Evolutionary conservation across 2,113 vertebrate species (phyloP), one percentile per base, ranked within the genome.

Genomic region (Panurus biarmicus): DNA sequence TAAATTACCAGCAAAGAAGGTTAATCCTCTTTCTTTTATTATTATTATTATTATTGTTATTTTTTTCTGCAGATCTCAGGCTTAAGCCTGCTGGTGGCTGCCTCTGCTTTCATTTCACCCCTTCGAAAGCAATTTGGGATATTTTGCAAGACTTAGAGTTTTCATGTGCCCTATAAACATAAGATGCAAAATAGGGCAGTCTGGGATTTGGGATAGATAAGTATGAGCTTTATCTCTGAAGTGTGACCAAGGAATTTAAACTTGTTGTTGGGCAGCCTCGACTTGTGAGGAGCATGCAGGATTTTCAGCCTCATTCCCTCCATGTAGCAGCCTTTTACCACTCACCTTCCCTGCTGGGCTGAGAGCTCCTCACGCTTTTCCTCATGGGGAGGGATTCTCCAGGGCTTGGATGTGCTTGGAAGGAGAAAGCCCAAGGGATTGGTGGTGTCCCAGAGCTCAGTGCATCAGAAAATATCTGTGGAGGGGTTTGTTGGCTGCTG

Each of bases 391-490:
- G 28, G 60, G 31, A 1, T 28, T 69, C 45, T 64, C 45, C 48
- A 14, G n/a, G 38, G 62, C 35, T 8, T 5, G 35, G 44, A 2
- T 20, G 4, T 24, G 44, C 10, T 2, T 3, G 11, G 66, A 9
- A 51, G 53, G 62, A 36, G 48, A 21, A n/a, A 29, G 35, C 58
- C 11, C 2, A 7, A 17, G 64, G 82, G 38, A 3, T 26, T 18
- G 0, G 3, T 4, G 53, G 19, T 65, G 82, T 8, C 40, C 31
- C 21, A 2, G 77, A 35, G 61, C 50, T 42, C 5, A 8, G 3
- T 2, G 26, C 23, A 1, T 7, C 4, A 6, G 61, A 10, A 61
- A 12, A 22, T 3, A 12, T 6, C 35, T 4, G 31, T 3, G 0
- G 5, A 56, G 50, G 33, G 13, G 31, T 35, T 54, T 38, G 8